phyloP scores from a whole-genome alignment of 2,797 vertebrate species.

The Sebastes jordani region DNA sequence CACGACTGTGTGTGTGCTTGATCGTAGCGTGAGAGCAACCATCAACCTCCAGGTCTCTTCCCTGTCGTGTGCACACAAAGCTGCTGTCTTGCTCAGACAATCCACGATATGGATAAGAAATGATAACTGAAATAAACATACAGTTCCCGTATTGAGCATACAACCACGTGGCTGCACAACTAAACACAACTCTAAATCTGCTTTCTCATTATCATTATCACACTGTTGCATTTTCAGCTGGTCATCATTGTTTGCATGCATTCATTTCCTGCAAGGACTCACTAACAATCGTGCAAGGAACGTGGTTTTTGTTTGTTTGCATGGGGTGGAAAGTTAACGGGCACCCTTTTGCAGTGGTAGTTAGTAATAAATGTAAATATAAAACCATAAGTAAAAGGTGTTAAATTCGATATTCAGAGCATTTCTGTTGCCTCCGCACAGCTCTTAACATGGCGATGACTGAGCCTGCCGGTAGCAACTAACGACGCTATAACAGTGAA shows the following conservation, averaged over 20 bases:
- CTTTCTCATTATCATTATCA: not conserved
- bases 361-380: not conserved
- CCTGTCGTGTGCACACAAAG: not conserved
- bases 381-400: not conserved
- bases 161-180: not conserved
- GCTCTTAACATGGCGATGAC: not conserved
- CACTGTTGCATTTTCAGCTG: not conserved
- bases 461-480: no score
- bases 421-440: not conserved
- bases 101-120: not conserved
- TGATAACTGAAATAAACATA: constrained; percentile 7
- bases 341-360: not conserved
- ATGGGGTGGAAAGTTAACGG: not conserved
- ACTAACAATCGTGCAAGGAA: not conserved
- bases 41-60: constrained; percentile 8
- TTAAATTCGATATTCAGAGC: not conserved
- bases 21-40: constrained; percentile 20
- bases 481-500: no score
- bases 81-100: not conserved
- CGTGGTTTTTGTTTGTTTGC: not conserved
- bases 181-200: no score
- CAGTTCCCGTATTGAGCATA: not conserved
- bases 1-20: not conserved
- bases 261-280: not conserved
- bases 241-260: not conserved